Evolutionary conservation across 2,888 invertebrate species (phyloP).

Genomic region (Stomorhina lunata): DNA sequence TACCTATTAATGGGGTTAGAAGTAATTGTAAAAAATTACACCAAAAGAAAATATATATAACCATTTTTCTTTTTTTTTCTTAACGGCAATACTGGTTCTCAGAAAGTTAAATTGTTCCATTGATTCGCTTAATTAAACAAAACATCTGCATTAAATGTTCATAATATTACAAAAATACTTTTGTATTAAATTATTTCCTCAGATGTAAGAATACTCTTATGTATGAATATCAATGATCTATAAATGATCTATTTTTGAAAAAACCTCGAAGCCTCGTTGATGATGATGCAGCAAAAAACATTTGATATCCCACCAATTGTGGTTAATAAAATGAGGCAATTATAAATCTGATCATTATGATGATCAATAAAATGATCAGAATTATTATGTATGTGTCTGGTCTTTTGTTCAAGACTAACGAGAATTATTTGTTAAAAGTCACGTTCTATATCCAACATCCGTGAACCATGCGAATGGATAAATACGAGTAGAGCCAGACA

Average conservation of each 20-base stretch:
- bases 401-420: neutral
- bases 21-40: neutral
- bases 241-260: neutral
- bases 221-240: neutral
- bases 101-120: neutral
- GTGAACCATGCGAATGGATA: too few species aligned
- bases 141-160: too few species aligned
- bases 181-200: too few species aligned
- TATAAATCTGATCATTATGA: slow-evolving; percentile 11
- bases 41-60: neutral
- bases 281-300: slow-evolving; percentile 38
- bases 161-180: too few species aligned
- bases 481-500: too few species aligned
- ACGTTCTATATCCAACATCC: slow-evolving; percentile 36
- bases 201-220: too few species aligned
- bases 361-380: neutral
- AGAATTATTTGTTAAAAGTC: slow-evolving; percentile 39
- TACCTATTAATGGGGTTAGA: slow-evolving; percentile 4
- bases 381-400: slow-evolving; percentile 32
- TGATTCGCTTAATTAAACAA: too few species aligned
- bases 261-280: neutral
- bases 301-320: slow-evolving; percentile 31
- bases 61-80: too few species aligned
- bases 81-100: neutral
- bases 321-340: slow-evolving; percentile 1